Conservation (phyloP, 2,888 invertebrate genomes). For the Tenthredo distinguenda region DNA sequence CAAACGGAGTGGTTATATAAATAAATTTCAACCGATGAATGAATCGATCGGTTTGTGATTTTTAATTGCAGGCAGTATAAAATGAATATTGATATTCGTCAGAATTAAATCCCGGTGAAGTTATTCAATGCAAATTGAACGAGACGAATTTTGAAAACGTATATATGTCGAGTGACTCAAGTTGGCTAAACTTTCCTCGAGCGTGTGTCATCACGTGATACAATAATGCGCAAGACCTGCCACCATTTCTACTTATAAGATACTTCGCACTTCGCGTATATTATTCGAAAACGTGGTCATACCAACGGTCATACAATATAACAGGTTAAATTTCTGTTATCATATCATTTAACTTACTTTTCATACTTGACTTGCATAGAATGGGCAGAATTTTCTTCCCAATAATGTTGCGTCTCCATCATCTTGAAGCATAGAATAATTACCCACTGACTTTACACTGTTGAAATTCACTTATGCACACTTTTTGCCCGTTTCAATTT, state of each 20-base stretch:
- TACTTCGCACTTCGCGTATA: background rate
- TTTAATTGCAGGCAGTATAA: background rate
- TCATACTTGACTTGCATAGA: constrained; percentile 80
- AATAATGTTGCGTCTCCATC: constrained; percentile 79
- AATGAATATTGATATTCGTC: background rate
- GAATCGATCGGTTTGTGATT: background rate
- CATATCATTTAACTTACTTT: constrained; percentile 75
- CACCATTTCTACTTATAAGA: constrained; percentile 33
- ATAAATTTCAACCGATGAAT: background rate
- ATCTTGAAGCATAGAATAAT: constrained; percentile 74
- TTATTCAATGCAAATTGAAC: background rate
- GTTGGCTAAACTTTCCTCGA: constrained; percentile 24
- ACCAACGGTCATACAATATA: background rate
- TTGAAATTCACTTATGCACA: background rate
- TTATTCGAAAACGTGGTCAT: background rate
- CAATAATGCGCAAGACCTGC: constrained; percentile 34
- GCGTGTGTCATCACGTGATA: constrained; percentile 46
- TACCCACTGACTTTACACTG: background rate
- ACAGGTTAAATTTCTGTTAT: background rate
- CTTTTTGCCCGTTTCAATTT: background rate
- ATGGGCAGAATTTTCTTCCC: constrained; percentile 80
- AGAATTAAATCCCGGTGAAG: background rate
- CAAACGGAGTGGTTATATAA: background rate
- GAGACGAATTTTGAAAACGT: background rate
- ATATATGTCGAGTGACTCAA: background rate